Conservation (phyloP, 2,113 vertebrate species). For the Neomonachus schauinslandi region DNA sequence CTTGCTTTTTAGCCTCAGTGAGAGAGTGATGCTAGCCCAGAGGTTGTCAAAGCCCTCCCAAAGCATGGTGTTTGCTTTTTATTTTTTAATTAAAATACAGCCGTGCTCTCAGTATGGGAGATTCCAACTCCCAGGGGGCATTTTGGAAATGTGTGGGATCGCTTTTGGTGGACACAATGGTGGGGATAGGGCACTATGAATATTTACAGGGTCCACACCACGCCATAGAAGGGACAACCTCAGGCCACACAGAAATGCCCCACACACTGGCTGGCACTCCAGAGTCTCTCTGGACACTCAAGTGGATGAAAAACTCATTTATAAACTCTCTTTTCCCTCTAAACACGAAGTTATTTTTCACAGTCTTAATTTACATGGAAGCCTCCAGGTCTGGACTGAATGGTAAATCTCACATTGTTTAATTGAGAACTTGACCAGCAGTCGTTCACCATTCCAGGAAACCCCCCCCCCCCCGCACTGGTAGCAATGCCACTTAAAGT, state of each 20-base stretch:
- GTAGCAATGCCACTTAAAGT: too few species aligned
- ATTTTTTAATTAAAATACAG: not conserved
- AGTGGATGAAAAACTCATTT: not conserved
- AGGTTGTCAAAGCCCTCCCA: not conserved
- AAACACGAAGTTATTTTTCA: not conserved
- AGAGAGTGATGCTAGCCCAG: not conserved
- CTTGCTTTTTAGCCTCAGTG: not conserved
- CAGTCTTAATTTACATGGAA: not conserved
- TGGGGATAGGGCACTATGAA: fast-evolving
- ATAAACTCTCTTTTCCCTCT: not conserved
- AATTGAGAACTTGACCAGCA: not conserved
- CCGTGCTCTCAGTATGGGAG: not conserved
- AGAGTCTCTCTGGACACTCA: not conserved
- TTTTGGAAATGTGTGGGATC: not conserved
- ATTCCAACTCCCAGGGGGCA: fast-evolving
- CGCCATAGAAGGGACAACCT: not conserved
- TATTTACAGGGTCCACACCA: not conserved
- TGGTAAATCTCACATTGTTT: not conserved
- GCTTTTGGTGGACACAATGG: not conserved
- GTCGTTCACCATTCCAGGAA: not conserved
- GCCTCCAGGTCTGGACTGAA: not conserved
- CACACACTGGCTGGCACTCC: not conserved
- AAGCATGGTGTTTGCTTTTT: not conserved
- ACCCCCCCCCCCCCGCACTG: fast-evolving
- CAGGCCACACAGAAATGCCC: not conserved